Percentiles rank a stretch among this genome's conserved stretches.
phyloP scores from a whole-genome alignment of 2,888 invertebrate species.

The Saturnia japonica region DNA sequence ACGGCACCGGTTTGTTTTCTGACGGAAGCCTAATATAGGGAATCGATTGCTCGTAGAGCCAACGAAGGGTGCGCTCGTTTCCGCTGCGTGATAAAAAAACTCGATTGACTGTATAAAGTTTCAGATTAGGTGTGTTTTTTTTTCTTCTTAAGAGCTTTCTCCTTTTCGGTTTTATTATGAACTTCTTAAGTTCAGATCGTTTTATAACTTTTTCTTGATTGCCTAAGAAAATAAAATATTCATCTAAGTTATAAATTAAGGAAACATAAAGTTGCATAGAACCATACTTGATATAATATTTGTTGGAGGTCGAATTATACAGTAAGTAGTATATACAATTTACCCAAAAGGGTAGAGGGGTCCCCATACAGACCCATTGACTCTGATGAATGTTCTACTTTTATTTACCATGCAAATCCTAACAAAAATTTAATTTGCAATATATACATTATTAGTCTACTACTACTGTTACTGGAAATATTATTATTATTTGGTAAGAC shows the following conservation, averaged over 20 bases:
- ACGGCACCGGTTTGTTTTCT: constrained; percentile 71
- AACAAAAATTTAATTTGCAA: background rate
- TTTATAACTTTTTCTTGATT: constrained; percentile 9
- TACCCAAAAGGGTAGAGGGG: background rate
- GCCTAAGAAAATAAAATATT: background rate
- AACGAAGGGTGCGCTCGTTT: constrained; percentile 58
- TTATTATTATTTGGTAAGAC: too few species aligned
- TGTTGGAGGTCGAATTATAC: background rate
- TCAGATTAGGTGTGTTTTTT: constrained; percentile 31
- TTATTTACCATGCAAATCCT: background rate
- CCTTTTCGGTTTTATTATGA: constrained; percentile 10
- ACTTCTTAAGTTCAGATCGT: constrained; percentile 1
- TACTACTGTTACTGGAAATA: too few species aligned
- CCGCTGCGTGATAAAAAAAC: constrained; percentile 54
- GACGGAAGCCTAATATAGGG: constrained; percentile 73
- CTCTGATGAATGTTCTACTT: background rate
- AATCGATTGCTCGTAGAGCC: constrained; percentile 73
- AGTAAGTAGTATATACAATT: background rate
- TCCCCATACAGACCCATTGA: background rate
- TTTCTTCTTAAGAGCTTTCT: constrained; percentile 23
- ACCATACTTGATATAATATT: background rate
- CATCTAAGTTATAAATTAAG: background rate
- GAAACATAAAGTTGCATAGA: background rate
- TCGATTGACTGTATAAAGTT: constrained; percentile 35
- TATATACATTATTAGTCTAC: background rate